These are phyloP conservation scores for Emesis russula DNA, from an alignment of 2,888 invertebrate genomes.

Conservation along the genomic window DNA sequence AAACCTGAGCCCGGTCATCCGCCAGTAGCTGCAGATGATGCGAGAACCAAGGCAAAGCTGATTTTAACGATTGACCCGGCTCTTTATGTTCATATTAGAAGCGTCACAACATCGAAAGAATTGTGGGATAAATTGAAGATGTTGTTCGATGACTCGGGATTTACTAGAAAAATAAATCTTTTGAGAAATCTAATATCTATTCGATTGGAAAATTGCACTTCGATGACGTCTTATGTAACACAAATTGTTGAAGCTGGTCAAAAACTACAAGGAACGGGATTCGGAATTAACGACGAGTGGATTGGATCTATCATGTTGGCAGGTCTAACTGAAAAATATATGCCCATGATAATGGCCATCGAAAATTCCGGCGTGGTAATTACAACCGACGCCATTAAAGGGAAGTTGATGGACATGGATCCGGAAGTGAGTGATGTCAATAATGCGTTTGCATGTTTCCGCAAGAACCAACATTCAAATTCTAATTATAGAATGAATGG, in stretches of 20 bases:
- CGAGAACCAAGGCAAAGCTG: slow-evolving; percentile 36
- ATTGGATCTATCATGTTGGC: slow-evolving; percentile 76
- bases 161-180: not conserved
- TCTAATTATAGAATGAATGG: slow-evolving; percentile 19
- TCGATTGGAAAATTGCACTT: slow-evolving; percentile 61
- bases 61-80: slow-evolving; percentile 64
- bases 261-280: slow-evolving; percentile 64
- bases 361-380: slow-evolving; percentile 72
- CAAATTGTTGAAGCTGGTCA: not conserved
- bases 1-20: slow-evolving; percentile 25
- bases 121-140: not conserved
- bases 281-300: slow-evolving; percentile 80
- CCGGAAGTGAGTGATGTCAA: slow-evolving; percentile 43
- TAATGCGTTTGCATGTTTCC: slow-evolving; percentile 38
- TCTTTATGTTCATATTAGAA: not conserved
- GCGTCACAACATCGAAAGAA: not conserved
- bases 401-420: slow-evolving; percentile 55
- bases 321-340: slow-evolving; percentile 75
- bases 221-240: not conserved
- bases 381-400: slow-evolving; percentile 67
- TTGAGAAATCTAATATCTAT: slow-evolving; percentile 46
- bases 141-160: not conserved
- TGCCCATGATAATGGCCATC: slow-evolving; percentile 83
- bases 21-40: slow-evolving; percentile 28
- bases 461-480: slow-evolving; percentile 23